Percentiles rank a stretch among this genome's conserved stretches.
phyloP scores from a whole-genome alignment of 92 coral and sea anemone species.

The Umimayanthus kanabou region DNA sequence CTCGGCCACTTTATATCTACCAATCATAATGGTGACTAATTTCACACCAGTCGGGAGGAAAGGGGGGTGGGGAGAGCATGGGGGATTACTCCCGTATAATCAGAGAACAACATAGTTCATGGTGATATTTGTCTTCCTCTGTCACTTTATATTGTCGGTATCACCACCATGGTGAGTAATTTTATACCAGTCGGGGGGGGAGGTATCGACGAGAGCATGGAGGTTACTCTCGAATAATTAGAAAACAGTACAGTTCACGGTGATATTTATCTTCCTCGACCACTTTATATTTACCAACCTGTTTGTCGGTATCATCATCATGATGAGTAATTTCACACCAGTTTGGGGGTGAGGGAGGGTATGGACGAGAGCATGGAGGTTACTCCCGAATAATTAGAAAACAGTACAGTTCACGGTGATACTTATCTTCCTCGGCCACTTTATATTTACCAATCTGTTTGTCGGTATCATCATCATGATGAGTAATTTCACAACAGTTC shows the following conservation, averaged over 20 bases:
- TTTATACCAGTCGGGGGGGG: background rate
- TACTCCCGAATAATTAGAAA: too few relatives aligned
- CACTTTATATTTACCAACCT: conserved; percentile 95
- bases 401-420: too few relatives aligned
- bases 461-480: conserved; percentile 97
- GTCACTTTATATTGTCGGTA: conserved; percentile 96
- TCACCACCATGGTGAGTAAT: conserved; percentile 86
- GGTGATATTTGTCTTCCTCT: conserved; percentile 88
- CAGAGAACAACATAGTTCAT: conserved; percentile 54
- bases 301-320: conserved; percentile 93
- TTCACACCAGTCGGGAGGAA: too few relatives aligned
- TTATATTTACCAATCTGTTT: conserved; percentile 92
- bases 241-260: conserved; percentile 58
- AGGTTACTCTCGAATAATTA: too few relatives aligned
- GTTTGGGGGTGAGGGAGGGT: background rate
- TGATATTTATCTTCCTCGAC: conserved; percentile 91
- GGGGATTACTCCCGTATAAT: too few relatives aligned
- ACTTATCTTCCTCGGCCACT: conserved; percentile 94
- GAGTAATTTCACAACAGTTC: background rate
- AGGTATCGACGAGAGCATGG: background rate
- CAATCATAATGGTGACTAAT: conserved; percentile 87
- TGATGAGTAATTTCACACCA: conserved; percentile 55
- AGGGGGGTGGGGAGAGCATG: too few relatives aligned
- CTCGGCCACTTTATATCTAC: conserved; percentile 97
- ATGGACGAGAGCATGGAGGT: background rate